Conservation (phyloP, 2,888 invertebrate genomes). For the Pammene fasciana region DNA sequence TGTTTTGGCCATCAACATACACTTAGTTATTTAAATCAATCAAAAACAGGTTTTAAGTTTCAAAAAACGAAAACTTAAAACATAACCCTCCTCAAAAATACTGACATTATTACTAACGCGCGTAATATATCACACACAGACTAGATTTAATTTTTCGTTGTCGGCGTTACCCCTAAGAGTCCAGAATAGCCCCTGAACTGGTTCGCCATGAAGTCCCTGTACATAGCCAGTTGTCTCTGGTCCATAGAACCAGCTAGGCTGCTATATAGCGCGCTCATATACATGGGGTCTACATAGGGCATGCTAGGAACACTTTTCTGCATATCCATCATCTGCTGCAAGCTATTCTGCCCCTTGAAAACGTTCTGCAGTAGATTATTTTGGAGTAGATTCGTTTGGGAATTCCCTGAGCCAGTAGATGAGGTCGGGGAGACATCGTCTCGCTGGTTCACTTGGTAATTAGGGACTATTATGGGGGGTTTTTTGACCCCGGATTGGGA, state of each 20-base stretch:
- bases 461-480: constrained; percentile 64
- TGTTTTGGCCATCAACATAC: constrained; percentile 29
- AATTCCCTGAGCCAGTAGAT: constrained; percentile 58
- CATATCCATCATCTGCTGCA: constrained; percentile 57
- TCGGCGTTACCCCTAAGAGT: constrained; percentile 68
- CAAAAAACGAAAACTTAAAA: background rate
- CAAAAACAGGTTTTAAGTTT: constrained; percentile 18
- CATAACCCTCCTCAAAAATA: background rate
- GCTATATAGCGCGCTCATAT: constrained; percentile 71
- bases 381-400: constrained; percentile 47
- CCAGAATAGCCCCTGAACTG: constrained; percentile 69
- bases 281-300: constrained; percentile 69
- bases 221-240: constrained; percentile 71
- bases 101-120: constrained; percentile 8
- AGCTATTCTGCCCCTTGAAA: constrained; percentile 49
- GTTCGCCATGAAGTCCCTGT: constrained; percentile 71
- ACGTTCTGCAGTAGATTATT: constrained; percentile 51
- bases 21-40: background rate
- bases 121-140: constrained; percentile 45
- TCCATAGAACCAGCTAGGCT: constrained; percentile 71
- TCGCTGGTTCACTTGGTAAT: constrained; percentile 62
- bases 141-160: constrained; percentile 72
- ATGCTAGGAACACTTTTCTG: constrained; percentile 56
- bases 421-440: constrained; percentile 65
- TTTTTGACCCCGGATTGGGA: constrained; percentile 56